Conservation (phyloP, 1,140 invertebrate species). For the Trachelipus rathkii region DNA sequence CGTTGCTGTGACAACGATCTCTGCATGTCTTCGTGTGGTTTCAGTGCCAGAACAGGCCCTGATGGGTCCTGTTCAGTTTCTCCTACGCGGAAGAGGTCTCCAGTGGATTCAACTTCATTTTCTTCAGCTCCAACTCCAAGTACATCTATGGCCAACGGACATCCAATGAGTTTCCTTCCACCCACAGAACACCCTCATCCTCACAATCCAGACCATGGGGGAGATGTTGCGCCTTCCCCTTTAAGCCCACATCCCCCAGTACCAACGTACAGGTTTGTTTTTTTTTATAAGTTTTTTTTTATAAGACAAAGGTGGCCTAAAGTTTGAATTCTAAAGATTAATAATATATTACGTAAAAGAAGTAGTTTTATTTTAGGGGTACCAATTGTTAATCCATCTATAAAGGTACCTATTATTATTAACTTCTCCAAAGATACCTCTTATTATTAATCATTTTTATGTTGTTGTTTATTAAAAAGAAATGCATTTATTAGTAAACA, state of each 20-base stretch:
- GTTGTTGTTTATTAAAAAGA: no score
- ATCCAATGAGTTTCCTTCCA: conserved; percentile 27
- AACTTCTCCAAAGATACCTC: no score
- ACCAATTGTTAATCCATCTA: no score
- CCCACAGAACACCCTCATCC: conserved; percentile 35
- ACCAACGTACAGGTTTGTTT: conserved; percentile 73
- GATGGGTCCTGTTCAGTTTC: neutral
- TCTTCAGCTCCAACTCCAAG: conserved; percentile 28
- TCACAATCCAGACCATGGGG: conserved; percentile 38
- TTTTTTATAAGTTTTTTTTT: neutral
- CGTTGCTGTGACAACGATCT: neutral
- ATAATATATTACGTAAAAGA: no score
- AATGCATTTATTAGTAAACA: no score
- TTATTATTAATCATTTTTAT: no score
- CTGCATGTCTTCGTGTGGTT: neutral
- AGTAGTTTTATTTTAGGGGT: no score
- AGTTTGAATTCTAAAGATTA: no score
- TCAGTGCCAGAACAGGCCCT: neutral
- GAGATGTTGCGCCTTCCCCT: conserved; percentile 29
- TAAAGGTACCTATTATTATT: no score
- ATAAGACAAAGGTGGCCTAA: no score
- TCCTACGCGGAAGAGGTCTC: neutral
- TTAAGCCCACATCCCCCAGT: conserved; percentile 64
- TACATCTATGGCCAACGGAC: conserved; percentile 32
- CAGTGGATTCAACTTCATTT: neutral